Conservation (phyloP, 92 coral and sea anemone species). For the Umimayanthus chanpuru region DNA sequence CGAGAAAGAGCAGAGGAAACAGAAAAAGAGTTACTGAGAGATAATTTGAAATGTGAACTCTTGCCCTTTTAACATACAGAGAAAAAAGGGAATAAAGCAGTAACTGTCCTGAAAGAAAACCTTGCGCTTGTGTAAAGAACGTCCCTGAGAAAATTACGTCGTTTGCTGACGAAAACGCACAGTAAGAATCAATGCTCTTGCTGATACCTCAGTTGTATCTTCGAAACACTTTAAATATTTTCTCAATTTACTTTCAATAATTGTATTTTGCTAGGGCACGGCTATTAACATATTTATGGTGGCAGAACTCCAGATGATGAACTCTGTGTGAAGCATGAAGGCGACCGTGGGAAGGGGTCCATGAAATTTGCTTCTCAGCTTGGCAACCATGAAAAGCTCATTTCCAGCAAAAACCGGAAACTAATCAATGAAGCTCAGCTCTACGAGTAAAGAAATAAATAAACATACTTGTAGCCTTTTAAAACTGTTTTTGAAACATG, state of each 20-base stretch:
- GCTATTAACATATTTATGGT: slow-evolving; percentile 29
- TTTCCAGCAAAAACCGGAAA: slow-evolving; percentile 45
- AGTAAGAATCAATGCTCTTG: too few species aligned
- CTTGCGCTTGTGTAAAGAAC: slow-evolving; percentile 24
- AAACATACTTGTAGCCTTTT: too few species aligned
- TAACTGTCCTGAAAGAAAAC: slow-evolving; percentile 18
- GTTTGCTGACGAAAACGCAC: slow-evolving; percentile 28
- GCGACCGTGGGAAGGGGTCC: slow-evolving; percentile 36
- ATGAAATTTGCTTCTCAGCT: slow-evolving; percentile 48
- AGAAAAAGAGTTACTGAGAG: background rate
- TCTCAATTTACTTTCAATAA: too few species aligned
- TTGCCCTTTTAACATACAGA: slow-evolving; percentile 34
- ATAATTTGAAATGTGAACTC: background rate
- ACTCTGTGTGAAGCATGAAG: too few species aligned
- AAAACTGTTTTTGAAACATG: too few species aligned
- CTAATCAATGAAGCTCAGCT: too few species aligned
- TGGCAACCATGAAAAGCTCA: slow-evolving; percentile 30
- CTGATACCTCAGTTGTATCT: too few species aligned
- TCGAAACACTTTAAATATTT: too few species aligned
- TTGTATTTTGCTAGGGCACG: slow-evolving; percentile 14
- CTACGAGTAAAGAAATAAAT: too few species aligned
- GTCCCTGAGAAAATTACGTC: slow-evolving; percentile 28
- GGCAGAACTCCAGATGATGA: slow-evolving; percentile 38
- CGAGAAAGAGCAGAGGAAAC: background rate
- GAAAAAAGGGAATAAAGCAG: background rate